phyloP scores from a whole-genome alignment of 2,113 vertebrate genomes.

The Ardeotis arabs region DNA sequence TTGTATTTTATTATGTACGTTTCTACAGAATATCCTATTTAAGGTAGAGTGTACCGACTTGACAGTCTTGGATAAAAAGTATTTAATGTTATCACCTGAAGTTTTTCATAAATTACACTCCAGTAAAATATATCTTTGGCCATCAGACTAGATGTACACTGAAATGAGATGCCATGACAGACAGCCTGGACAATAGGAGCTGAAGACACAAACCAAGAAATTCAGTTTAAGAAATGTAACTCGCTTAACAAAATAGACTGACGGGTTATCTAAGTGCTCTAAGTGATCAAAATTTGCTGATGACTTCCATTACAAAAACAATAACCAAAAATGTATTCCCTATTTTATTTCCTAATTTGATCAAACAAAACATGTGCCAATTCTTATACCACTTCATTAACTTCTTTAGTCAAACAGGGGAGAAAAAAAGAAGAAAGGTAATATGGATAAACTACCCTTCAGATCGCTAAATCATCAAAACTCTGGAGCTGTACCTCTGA shows the following conservation, averaged over 20 bases:
- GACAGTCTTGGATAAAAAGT: not conserved
- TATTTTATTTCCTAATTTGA: not conserved
- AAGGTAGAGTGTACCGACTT: not conserved
- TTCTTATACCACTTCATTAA: not conserved
- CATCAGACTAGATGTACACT: not conserved
- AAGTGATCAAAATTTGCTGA: not conserved
- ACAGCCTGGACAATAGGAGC: not conserved
- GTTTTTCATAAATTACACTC: not conserved
- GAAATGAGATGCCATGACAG: not conserved
- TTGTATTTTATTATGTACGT: not conserved
- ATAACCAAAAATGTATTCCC: not conserved
- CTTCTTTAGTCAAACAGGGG: not conserved
- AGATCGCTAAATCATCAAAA: not conserved
- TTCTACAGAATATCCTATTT: not conserved
- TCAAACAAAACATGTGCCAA: not conserved
- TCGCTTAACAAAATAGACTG: not conserved
- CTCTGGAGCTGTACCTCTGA: not conserved
- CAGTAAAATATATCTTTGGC: not conserved
- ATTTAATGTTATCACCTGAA: not conserved
- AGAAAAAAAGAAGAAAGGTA: not conserved
- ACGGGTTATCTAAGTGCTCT: not conserved
- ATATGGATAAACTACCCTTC: not conserved
- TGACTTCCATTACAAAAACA: not conserved
- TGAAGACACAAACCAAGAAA: not conserved
- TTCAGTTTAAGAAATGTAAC: not conserved